Base-by-base conservation (phyloP, 2,888 invertebrate species). In the Amorpha juglandis region DNA sequence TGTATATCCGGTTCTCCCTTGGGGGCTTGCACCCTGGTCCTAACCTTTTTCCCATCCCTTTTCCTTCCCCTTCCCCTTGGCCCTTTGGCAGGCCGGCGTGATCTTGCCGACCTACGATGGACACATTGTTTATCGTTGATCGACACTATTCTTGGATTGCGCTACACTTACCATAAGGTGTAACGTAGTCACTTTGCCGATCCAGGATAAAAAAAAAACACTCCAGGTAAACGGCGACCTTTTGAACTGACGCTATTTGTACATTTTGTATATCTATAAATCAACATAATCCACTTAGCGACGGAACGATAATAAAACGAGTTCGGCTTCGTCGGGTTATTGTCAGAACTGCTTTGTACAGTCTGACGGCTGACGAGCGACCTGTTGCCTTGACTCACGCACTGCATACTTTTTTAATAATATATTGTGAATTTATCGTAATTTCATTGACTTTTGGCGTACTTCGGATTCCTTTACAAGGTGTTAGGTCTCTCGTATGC, bases 321-420 rank as follows among this genome's bases (percentile, higher is more conserved):
- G 67, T 65, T 71, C 67, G 52, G 42, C 33, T 58, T 64, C 64
- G 53, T 45, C 58, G 58, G 58, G 64, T 38, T 48, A 48, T 71
- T 77, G 74, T 77, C 76, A 73, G 75, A 72, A 70, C 45, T 42
- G 69, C 71, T 71, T 72, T 74, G 70, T 73, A 53, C 68, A 64
- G 55, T 64, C 66, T 53, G 69, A 71, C 70, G 71, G 63, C 63
- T 73, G 71, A 70, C 67, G 58, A 66, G 63, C 67, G 65, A 79
- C 78, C 76, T 79, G 79, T 79, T 79, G 79, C 76, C 72, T 48
- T 16, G 53, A 53, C 64, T 38, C 33, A 62, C 51, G 47, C 62
- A 33, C n/a, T n/a, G 53, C 33, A 1, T 35, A 33, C 1, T 47
- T 47, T 19, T n/a, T 42, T 42, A 42, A 53, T 35, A 53, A n/a